Percentiles rank a stretch among this genome's conserved stretches.
Evolutionary conservation across 2,797 vertebrate species (phyloP).

Genomic region (Oryzias sinensis): DNA sequence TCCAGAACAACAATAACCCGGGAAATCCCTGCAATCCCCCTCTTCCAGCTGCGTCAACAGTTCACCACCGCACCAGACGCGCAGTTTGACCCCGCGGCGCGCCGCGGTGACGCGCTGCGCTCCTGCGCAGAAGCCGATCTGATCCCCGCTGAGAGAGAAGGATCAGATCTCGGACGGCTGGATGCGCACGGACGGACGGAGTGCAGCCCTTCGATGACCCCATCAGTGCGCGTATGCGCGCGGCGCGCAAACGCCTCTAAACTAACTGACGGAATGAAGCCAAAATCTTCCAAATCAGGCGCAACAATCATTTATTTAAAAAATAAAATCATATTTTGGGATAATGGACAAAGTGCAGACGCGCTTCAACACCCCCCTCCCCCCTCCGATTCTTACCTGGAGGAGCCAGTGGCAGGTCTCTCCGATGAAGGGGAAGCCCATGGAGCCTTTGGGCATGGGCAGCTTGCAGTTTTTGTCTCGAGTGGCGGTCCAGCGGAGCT

Average conservation of each 20-base stretch:
- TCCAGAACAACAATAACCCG: too few relatives aligned
- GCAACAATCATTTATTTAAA: too few relatives aligned
- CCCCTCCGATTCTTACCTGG: constrained; percentile 83
- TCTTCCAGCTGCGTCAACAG: background rate
- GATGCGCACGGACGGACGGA: background rate
- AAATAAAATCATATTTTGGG: too few relatives aligned
- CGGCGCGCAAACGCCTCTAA: too few relatives aligned
- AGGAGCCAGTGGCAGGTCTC: constrained; percentile 98
- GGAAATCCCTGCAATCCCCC: too few relatives aligned
- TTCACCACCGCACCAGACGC: constrained; percentile 9
- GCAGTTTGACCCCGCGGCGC: constrained; percentile 4
- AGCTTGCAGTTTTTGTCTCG: constrained; percentile 94
- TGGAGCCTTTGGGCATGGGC: constrained; percentile 94
- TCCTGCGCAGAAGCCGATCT: constrained; percentile 24
- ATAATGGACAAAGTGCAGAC: too few relatives aligned
- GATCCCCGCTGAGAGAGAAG: constrained; percentile 1
- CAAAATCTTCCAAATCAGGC: too few relatives aligned
- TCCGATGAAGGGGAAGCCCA: constrained; percentile 96
- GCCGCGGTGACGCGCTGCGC: constrained; percentile 18
- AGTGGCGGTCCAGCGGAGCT: constrained; percentile 93
- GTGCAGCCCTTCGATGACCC: too few relatives aligned
- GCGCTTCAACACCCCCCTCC: background rate
- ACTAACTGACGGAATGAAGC: too few relatives aligned
- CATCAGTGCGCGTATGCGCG: too few relatives aligned
- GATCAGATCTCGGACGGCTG: background rate